Base-by-base conservation (phyloP, 2,888 invertebrate genomes). In the Hyposoter didymator region DNA sequence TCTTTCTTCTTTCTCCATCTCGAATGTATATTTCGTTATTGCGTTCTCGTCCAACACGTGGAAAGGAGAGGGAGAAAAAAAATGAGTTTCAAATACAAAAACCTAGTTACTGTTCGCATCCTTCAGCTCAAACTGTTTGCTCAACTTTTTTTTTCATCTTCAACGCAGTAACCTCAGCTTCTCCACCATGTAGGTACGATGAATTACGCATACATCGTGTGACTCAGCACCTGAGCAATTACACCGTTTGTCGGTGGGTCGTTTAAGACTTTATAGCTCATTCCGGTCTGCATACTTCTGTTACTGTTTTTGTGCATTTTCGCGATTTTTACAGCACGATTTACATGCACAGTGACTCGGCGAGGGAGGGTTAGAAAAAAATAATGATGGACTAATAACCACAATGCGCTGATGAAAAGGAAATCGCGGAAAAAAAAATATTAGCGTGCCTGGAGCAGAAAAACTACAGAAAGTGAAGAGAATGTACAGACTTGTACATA, bases 241-340 rank as follows among this genome's bases (percentile, higher is more conserved):
- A 76, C 62, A 49, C 28, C 76, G 75, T 81, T 81, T 81, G 81
- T 81, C 81, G 74, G 81, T 32, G 22, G 64, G 47, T 35, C 17
- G 52, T 76, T 66, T 22, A 19, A 59, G 69, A 78, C 47, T 69
- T 43, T 43, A 47, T n/a, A 19, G 19, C 43, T n/a, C 19, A 7
- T 67, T 43, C 19, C n/a, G 19, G 32, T 39, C 45, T 45, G 12
- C 45, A 69, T 19, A 55, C 28, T 47, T 59, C 2, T 28, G 28
- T 28, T 28, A 28, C 28, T 47, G 52, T 43, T 28, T 17, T 55
- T 39, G 10, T n/a, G 28, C 35, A 35, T 19, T 49, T 66, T 52
- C 49, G 66, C 35, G n/a, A 64, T 66, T 14, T 66, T 66, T 67
- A 78, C 35, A 0, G 43, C 39, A 28, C 43, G 35, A 0, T 72